Percentiles rank a stretch among this genome's conserved stretches.
Evolutionary conservation across 2,797 vertebrate genomes (phyloP).

Genomic region (Fistularia tabacaria): DNA sequence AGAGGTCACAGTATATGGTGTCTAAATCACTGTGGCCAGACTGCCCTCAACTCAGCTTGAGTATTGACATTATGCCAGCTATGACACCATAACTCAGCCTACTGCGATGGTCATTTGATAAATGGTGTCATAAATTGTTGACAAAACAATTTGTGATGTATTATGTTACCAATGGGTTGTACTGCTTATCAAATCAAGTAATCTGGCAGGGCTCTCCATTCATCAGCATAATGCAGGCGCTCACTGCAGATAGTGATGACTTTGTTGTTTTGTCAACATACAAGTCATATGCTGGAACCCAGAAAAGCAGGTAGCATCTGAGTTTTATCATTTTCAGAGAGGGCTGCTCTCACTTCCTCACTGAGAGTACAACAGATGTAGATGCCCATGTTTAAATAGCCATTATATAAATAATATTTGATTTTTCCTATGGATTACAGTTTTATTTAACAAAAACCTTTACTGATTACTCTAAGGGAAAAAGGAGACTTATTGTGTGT

Average conservation of each 20-base stretch:
- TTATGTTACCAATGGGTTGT: conserved; percentile 81
- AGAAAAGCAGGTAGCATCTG: conserved; percentile 25
- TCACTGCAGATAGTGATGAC: conserved; percentile 68
- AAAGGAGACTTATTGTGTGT: too few relatives aligned
- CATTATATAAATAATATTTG: too few relatives aligned
- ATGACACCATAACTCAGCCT: conserved; percentile 82
- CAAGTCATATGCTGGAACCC: conserved; percentile 54
- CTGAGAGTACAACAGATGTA: neutral
- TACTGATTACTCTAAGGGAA: too few relatives aligned
- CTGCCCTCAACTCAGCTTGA: conserved; percentile 76
- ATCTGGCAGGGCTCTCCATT: conserved; percentile 78
- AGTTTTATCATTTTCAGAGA: conserved; percentile 50
- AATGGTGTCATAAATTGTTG: conserved; percentile 84
- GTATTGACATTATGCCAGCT: conserved; percentile 84
- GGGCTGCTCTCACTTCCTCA: neutral
- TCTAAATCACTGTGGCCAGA: conserved; percentile 76
- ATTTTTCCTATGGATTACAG: too few relatives aligned
- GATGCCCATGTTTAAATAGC: too few relatives aligned
- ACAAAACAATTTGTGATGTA: conserved; percentile 87
- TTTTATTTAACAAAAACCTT: too few relatives aligned
- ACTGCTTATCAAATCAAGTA: conserved; percentile 84
- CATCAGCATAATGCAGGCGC: conserved; percentile 75
- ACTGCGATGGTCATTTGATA: conserved; percentile 81
- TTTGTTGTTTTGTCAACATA: conserved; percentile 64
- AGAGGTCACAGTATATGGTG: conserved; percentile 68